Percentiles rank a stretch among this genome's conserved stretches.
These are phyloP conservation scores for Batillaria attramentaria DNA, from an alignment of 1,140 invertebrate species.

Conservation along the genomic window DNA sequence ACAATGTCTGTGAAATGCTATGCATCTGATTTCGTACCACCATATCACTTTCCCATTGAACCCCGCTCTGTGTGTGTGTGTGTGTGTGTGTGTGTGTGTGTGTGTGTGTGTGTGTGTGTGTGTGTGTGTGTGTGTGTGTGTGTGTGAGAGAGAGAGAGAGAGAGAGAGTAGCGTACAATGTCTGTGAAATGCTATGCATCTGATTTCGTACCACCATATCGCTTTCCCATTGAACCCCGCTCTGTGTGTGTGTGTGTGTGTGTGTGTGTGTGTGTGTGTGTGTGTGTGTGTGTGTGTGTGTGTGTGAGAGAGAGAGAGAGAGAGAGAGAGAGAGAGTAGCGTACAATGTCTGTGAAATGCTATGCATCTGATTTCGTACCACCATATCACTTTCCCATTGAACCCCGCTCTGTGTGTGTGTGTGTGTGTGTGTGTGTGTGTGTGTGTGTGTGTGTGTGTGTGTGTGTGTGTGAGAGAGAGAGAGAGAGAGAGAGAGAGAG, in stretches of 20 bases:
- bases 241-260: not conserved
- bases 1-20: not conserved
- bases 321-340: not conserved
- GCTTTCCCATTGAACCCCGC: not conserved
- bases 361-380: too few relatives aligned
- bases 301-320: not conserved
- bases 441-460: not conserved
- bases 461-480: not conserved
- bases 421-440: slow-evolving; percentile 14
- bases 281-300: not conserved
- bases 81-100: slow-evolving; percentile 14
- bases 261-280: not conserved
- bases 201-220: not conserved
- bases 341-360: not conserved
- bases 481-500: not conserved
- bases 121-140: slow-evolving; percentile 8
- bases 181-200: not conserved
- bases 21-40: too few relatives aligned
- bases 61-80: not conserved
- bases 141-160: not conserved
- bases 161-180: not conserved
- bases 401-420: not conserved
- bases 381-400: too few relatives aligned
- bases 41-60: too few relatives aligned
- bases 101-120: not conserved